These are phyloP conservation scores for Molossus alvarezi DNA, from an alignment of 2,797 vertebrate species.

Conservation along the genomic window DNA sequence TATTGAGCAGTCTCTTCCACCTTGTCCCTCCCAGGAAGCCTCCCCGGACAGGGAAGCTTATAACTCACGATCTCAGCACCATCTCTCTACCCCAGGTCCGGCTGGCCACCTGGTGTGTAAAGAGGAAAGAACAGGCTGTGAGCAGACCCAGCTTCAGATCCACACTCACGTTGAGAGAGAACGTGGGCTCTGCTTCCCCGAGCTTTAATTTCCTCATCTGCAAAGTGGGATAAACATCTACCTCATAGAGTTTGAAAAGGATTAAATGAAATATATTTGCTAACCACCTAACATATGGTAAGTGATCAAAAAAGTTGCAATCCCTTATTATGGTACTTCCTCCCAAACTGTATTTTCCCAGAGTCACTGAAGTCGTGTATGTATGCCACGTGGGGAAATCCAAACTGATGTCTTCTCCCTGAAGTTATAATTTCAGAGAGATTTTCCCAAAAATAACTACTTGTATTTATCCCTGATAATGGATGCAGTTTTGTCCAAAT, in stretches of 20 bases:
- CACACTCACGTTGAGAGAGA: not conserved
- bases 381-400: not conserved
- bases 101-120: not conserved
- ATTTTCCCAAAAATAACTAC: conserved; percentile 8
- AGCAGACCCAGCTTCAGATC: not conserved
- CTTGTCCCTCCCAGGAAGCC: not conserved
- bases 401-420: conserved; percentile 16
- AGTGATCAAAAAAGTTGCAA: not conserved
- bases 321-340: not conserved
- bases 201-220: not conserved
- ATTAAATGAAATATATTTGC: not conserved
- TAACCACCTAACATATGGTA: not conserved
- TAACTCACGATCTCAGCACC: not conserved
- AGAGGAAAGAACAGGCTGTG: not conserved
- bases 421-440: conserved; percentile 48
- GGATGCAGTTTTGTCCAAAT: conserved; percentile 1
- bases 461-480: conserved; percentile 56
- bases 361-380: not conserved
- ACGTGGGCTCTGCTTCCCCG: not conserved
- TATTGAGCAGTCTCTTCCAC: not conserved
- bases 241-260: not conserved
- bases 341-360: not conserved
- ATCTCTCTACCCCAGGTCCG: not conserved
- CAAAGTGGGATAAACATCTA: not conserved
- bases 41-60: not conserved